Evolutionary conservation across 2,113 vertebrate genomes (phyloP).

Genomic region (Arvicanthis niloticus): DNA sequence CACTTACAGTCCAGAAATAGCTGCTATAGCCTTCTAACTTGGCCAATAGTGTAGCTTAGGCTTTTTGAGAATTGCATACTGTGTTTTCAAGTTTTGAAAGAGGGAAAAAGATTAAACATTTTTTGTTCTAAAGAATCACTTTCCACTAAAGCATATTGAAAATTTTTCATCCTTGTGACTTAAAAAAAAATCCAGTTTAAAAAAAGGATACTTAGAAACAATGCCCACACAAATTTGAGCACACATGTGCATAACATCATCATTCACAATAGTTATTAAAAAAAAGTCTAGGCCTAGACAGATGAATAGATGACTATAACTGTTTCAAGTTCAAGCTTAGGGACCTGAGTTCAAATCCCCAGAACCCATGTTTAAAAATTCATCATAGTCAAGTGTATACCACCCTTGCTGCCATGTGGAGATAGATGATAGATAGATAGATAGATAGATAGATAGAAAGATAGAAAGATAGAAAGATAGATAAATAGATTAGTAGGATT

Average conservation of each 20-base stretch:
- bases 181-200: conserved; percentile 37
- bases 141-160: too few relatives aligned
- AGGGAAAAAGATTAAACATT: too few relatives aligned
- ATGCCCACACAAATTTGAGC: neutral
- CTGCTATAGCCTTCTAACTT: neutral
- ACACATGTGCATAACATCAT: neutral
- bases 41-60: too few relatives aligned
- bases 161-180: neutral
- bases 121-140: too few relatives aligned
- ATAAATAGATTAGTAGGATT: neutral
- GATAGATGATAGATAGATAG: neutral
- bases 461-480: neutral
- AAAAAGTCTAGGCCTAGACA: neutral
- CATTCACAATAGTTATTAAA: neutral
- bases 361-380: neutral
- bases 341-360: neutral
- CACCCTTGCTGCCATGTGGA: neutral
- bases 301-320: neutral
- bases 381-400: neutral
- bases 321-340: neutral
- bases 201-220: neutral
- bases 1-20: neutral
- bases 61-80: too few relatives aligned
- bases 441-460: neutral
- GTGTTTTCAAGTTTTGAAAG: too few relatives aligned